Evolutionary conservation across 35 echinoderm and acorn worm genomes (phyloP).

Genomic region (Nesometra sesokonis): DNA sequence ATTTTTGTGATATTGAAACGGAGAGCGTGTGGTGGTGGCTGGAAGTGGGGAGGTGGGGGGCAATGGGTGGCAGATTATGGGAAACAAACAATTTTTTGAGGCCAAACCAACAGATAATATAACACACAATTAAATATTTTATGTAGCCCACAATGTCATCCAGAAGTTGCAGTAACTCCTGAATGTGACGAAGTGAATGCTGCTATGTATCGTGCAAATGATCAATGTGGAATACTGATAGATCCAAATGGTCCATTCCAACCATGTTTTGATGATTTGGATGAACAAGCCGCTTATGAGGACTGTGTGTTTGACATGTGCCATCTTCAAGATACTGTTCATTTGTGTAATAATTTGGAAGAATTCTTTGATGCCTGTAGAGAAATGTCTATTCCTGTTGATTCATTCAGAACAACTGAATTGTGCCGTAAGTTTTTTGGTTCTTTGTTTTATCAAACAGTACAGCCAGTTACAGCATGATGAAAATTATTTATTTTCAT

Average conservation of each 20-base stretch:
- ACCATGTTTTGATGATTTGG: neutral
- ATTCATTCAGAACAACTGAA: neutral
- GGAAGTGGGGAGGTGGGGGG: too few species aligned
- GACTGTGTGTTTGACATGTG: neutral
- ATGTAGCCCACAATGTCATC: neutral
- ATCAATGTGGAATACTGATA: neutral
- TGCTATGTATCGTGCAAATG: neutral
- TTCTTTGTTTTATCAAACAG: too few species aligned
- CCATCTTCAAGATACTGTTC: neutral
- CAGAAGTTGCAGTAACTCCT: neutral
- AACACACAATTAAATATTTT: neutral
- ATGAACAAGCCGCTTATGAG: neutral
- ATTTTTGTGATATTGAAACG: too few species aligned
- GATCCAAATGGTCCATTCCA: neutral
- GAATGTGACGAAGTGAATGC: neutral
- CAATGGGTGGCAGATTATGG: too few species aligned
- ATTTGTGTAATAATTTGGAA: neutral
- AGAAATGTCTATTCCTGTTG: neutral
- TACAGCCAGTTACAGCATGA: too few species aligned
- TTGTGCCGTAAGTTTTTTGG: constrained; percentile 3
- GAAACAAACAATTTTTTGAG: too few species aligned
- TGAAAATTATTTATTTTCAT: too few species aligned
- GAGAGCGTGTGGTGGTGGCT: too few species aligned
- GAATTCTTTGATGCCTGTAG: neutral
- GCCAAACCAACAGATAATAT: too few species aligned